These are phyloP conservation scores for Liasis olivaceus DNA, from an alignment of 2,797 vertebrate species.

Conservation along the genomic window DNA sequence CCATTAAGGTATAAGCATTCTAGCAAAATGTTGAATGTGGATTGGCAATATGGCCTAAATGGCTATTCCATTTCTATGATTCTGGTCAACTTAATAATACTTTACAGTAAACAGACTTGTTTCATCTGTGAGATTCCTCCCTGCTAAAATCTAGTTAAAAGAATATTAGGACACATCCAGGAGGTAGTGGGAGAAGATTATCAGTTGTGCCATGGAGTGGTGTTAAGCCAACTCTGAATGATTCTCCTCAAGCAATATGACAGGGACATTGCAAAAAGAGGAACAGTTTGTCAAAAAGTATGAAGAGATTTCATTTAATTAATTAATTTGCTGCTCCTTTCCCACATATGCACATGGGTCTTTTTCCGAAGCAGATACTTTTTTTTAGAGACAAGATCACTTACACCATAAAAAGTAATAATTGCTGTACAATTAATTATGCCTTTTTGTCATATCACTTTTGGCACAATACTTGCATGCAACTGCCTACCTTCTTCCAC, in stretches of 20 bases:
- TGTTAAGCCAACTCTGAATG: not conserved
- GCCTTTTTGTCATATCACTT: slow-evolving; percentile 58
- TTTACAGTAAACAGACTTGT: too few species aligned
- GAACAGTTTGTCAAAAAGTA: not conserved
- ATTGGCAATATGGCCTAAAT: not conserved
- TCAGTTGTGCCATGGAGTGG: not conserved
- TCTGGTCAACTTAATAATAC: too few species aligned
- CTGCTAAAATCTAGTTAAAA: not conserved
- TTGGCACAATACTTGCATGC: slow-evolving; percentile 48
- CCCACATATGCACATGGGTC: not conserved
- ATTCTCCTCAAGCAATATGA: not conserved
- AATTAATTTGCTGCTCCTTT: slow-evolving; percentile 14
- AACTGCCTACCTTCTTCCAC: slow-evolving; percentile 95
- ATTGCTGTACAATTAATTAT: slow-evolving; percentile 64
- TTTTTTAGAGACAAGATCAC: slow-evolving; percentile 29
- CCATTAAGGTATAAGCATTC: not conserved
- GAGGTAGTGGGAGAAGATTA: not conserved
- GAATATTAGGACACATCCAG: not conserved
- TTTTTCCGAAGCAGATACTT: not conserved
- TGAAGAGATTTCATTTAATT: not conserved
- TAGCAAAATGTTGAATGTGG: not conserved
- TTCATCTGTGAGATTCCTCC: not conserved
- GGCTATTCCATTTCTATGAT: not conserved
- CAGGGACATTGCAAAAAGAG: not conserved
- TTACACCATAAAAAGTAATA: slow-evolving; percentile 46